Conservation (phyloP, 2,888 invertebrate genomes). For the Dynastes tityus region DNA sequence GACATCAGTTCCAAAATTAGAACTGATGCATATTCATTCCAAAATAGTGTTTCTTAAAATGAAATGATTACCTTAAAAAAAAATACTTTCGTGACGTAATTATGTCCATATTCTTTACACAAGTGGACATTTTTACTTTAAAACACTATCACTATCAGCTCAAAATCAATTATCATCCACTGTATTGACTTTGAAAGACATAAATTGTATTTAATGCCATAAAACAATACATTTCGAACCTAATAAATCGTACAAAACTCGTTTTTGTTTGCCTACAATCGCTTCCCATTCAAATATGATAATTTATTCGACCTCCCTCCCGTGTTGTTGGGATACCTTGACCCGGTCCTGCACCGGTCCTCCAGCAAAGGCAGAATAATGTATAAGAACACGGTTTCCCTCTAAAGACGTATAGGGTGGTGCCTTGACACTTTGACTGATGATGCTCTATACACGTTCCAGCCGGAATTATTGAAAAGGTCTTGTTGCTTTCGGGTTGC, state of each 20-base stretch:
- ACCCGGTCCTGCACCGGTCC: slow-evolving; percentile 23
- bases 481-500: background rate
- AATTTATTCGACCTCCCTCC: slow-evolving; percentile 50
- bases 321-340: slow-evolving; percentile 46
- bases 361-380: slow-evolving; percentile 22
- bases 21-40: too few relatives aligned
- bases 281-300: slow-evolving; percentile 32
- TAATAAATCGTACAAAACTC: background rate
- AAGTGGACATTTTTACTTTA: too few relatives aligned
- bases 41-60: too few relatives aligned
- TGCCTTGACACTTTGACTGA: slow-evolving; percentile 56
- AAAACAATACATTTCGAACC: background rate
- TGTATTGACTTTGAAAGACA: too few relatives aligned
- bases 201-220: background rate
- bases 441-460: slow-evolving; percentile 52
- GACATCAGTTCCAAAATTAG: too few relatives aligned
- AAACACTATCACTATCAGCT: too few relatives aligned
- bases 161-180: too few relatives aligned
- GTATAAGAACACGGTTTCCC: slow-evolving; percentile 40
- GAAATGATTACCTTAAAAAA: too few relatives aligned
- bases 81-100: too few relatives aligned
- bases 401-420: background rate
- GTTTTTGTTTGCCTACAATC: background rate
- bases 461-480: slow-evolving; percentile 40
- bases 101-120: too few relatives aligned